Evolutionary conservation across 1,140 invertebrate species (phyloP).

Genomic region (Drosophila teissieri): DNA sequence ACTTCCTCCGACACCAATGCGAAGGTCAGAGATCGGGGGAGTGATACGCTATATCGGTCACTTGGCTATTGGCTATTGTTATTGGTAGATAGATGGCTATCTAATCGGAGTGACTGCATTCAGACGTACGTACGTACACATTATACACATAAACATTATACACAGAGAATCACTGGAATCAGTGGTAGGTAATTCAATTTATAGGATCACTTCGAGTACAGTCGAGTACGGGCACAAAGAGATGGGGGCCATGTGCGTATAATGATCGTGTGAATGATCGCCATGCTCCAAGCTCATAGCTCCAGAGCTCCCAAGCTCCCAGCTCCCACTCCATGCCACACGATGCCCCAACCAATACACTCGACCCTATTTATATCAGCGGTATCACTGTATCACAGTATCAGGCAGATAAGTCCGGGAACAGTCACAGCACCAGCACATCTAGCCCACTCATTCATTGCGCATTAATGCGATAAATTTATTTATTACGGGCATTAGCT

Average conservation of each 20-base stretch:
- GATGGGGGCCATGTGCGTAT: conserved; percentile 11
- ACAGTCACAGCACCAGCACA: neutral
- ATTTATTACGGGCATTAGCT: conserved; percentile 66
- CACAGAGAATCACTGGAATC: conserved; percentile 30
- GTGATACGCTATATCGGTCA: conserved; percentile 35
- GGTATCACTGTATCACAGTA: conserved; percentile 29
- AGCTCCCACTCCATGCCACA: neutral
- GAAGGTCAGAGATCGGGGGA: conserved; percentile 18
- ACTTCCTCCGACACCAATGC: conserved; percentile 1
- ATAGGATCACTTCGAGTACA: conserved; percentile 29
- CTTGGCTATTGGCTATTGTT: conserved; percentile 36
- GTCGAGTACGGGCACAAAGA: neutral
- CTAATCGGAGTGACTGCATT: conserved; percentile 26
- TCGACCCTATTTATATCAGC: conserved; percentile 15
- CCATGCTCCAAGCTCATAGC: neutral
- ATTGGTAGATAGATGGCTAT: conserved; percentile 8
- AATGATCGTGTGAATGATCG: conserved; percentile 48
- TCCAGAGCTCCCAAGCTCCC: neutral
- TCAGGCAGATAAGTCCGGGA: conserved; percentile 34
- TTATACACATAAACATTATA: too few relatives aligned
- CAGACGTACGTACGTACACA: neutral
- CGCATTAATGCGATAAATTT: conserved; percentile 71
- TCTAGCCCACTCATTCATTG: conserved; percentile 48
- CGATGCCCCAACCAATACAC: neutral
- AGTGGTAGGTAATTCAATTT: conserved; percentile 45